These are phyloP conservation scores for Bellardia pandia DNA, from an alignment of 2,888 invertebrate genomes.

Conservation along the genomic window DNA sequence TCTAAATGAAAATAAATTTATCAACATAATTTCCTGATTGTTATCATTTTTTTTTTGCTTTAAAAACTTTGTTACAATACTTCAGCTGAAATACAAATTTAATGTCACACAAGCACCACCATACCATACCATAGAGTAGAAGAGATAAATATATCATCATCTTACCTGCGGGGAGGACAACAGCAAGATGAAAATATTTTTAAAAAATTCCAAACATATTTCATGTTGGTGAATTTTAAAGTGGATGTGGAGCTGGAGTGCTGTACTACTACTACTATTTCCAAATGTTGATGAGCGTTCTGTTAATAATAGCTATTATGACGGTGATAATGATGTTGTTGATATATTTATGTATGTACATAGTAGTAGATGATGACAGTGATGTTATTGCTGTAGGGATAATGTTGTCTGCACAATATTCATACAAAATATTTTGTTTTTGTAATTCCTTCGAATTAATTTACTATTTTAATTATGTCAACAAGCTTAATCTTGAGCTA, in stretches of 20 bases:
- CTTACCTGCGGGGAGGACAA: not conserved
- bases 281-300: not conserved
- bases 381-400: slow-evolving; percentile 22
- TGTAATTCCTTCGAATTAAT: slow-evolving; percentile 45
- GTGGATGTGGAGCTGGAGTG: not conserved
- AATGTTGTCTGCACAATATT: slow-evolving; percentile 19
- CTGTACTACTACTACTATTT: not conserved
- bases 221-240: not conserved
- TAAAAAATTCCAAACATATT: slow-evolving; percentile 24
- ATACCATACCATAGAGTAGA: not conserved
- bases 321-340: slow-evolving; percentile 6
- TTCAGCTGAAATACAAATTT: not conserved
- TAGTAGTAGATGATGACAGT: not conserved
- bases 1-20: slow-evolving; percentile 4
- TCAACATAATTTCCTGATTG: not conserved
- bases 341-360: no score
- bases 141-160: not conserved
- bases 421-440: slow-evolving; percentile 3
- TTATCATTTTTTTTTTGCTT: not conserved
- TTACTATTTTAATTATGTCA: slow-evolving; percentile 66
- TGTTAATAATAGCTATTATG: slow-evolving; percentile 17
- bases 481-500: slow-evolving; percentile 53
- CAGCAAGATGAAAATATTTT: not conserved
- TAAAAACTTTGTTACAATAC: slow-evolving; percentile 1
- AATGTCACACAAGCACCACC: not conserved